Evolutionary conservation across 2,888 invertebrate genomes (phyloP), one percentile per base, ranked within the genome.

Genomic region (Drosophila prolongata): DNA sequence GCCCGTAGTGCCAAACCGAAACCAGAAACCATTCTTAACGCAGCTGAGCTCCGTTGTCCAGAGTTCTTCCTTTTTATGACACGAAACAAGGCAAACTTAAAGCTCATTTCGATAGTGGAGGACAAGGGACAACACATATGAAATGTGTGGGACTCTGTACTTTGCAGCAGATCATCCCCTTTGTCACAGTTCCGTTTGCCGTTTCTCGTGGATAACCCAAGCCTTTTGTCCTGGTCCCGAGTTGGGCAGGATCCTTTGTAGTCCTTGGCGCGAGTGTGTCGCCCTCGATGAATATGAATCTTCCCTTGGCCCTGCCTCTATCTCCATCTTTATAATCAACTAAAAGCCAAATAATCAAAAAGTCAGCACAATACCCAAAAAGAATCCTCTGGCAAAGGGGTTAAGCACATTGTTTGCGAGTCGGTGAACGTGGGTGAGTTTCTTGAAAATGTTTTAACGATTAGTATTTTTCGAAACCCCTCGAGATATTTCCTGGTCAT

Each of bases 331-430:
- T 78, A 85, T 84, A 85, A 85, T 85, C 83, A 84, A 83, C 83
- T 81, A 85, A 84, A 83, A 84, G 86, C 79, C 81, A 86, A 83
- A 83, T 85, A 83, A 82, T 80, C 82, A 82, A 57, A 82, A 78
- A 80, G 85, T 75, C 80, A 79, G 70, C 80, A 85, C 73, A 85
- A 82, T 75, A 52, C 72, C n/a, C 27, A 49, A 47, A 42, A 52
- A 69, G 54, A 40, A 40, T 13, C 19, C 47, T 9, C 16, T n/a
- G 49, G 66, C 47, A 42, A 47, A 67, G 30, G 67, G 57, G 55
- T 46, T 58, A 57, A 69, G 16, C 16, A 64, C 65, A 66, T 62
- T 66, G 64, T 66, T 54, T 54, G 47, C 44, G 24, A 40, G 54
- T 66, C 27, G 35, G 27, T 11, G 35, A 47, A 47, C 27, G 11